Conservation (phyloP, 2,113 vertebrate genomes). For the Edolisoma coerulescens region DNA sequence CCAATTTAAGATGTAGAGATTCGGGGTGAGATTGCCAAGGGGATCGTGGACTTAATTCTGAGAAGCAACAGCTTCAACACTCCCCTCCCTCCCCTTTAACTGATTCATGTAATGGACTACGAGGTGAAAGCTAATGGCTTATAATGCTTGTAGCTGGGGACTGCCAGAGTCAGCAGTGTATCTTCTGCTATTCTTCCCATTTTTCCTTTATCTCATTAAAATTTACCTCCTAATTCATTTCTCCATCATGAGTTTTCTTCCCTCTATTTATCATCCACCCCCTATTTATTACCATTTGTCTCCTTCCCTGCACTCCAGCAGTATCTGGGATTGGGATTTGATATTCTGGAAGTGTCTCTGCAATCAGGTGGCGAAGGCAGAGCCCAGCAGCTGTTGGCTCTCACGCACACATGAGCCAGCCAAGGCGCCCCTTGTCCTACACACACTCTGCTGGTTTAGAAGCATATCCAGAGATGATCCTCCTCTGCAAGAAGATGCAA, state of each 20-base stretch:
- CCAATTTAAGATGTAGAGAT: background rate
- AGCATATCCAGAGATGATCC: background rate
- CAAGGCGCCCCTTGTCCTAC: background rate
- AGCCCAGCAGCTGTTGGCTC: background rate
- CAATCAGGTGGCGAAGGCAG: background rate
- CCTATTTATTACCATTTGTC: background rate
- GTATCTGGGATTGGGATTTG: background rate
- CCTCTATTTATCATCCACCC: background rate
- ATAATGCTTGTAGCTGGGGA: background rate
- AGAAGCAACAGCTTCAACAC: background rate
- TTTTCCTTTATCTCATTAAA: background rate
- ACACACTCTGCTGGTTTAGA: background rate
- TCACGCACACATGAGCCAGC: fast-evolving
- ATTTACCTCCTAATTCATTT: background rate
- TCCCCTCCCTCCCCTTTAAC: background rate
- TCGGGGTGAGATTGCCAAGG: background rate
- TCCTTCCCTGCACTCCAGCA: background rate
- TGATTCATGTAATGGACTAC: background rate
- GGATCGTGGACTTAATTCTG: background rate
- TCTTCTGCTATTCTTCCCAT: background rate
- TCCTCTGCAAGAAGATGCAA: background rate
- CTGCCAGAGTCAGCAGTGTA: background rate
- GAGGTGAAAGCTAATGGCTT: background rate
- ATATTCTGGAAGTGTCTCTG: background rate
- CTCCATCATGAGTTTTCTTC: background rate